Conservation (phyloP, 2,888 invertebrate genomes). For the Synergus itoensis region DNA sequence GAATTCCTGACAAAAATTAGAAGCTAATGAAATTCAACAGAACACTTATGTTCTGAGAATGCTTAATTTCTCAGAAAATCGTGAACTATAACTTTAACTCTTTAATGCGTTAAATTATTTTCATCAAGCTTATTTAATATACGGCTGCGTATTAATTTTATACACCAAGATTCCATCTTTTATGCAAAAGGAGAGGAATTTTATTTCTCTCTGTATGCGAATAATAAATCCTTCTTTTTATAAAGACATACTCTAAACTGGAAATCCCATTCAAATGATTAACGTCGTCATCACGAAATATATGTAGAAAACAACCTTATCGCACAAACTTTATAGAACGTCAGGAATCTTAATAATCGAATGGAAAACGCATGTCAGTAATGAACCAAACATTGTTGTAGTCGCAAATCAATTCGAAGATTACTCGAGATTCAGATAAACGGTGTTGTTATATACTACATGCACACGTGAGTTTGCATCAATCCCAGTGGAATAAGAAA, state of each 20-base stretch:
- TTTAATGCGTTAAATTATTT: background rate
- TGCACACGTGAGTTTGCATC: conserved; percentile 20
- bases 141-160: background rate
- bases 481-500: background rate
- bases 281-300: background rate
- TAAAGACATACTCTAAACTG: background rate
- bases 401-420: background rate
- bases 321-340: background rate
- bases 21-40: too few relatives aligned
- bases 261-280: background rate
- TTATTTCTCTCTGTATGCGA: background rate
- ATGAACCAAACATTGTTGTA: background rate
- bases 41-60: too few relatives aligned
- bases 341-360: background rate
- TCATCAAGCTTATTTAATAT: background rate
- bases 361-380: background rate
- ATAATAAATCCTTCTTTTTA: background rate
- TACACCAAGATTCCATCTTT: background rate
- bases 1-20: background rate
- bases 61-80: too few relatives aligned
- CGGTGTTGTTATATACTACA: background rate
- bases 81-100: too few relatives aligned
- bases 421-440: conserved; percentile 25
- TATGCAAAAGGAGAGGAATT: background rate
- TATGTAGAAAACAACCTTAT: background rate